A percentile compares a stretch with the other conserved stretches of the same genome.
These are phyloP conservation scores for Halcyon malimbica DNA, from an alignment of 2,113 vertebrate species.

Conservation along the genomic window DNA sequence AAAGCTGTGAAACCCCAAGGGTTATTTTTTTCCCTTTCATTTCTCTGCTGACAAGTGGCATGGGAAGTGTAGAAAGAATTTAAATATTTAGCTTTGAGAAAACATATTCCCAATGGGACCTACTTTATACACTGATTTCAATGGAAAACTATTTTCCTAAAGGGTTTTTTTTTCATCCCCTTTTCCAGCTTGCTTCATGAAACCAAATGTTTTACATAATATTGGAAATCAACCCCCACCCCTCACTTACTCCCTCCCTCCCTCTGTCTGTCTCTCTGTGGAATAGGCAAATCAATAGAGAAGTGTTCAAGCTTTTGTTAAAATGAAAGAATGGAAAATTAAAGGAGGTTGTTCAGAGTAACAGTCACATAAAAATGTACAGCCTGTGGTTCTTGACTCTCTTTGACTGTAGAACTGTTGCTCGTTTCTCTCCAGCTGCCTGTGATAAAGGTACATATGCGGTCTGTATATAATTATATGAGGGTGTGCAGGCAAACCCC, in stretches of 20 bases:
- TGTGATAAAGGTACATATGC: constrained; percentile 69
- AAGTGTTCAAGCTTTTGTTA: constrained; percentile 68
- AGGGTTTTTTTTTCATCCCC: constrained; percentile 25
- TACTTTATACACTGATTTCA: constrained; percentile 48
- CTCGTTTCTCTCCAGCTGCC: constrained; percentile 73
- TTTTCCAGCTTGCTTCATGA: constrained; percentile 55
- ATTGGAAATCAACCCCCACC: constrained; percentile 45
- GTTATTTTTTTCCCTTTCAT: constrained; percentile 69
- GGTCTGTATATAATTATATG: constrained; percentile 68
- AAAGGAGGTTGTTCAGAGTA: constrained; percentile 57
- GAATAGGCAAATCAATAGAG: constrained; percentile 59
- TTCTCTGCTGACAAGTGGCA: constrained; percentile 67
- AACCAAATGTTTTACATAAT: constrained; percentile 69
- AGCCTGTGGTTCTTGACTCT: constrained; percentile 66
- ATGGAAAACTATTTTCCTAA: constrained; percentile 35
- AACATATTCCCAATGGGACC: constrained; percentile 38
- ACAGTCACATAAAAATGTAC: constrained; percentile 58
- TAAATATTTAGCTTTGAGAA: constrained; percentile 62
- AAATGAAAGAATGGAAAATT: constrained; percentile 71
- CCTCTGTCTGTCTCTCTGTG: not conserved
- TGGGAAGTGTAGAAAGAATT: constrained; percentile 61
- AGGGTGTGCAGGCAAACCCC: constrained; percentile 51
- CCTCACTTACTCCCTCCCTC: not conserved
- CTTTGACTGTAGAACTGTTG: constrained; percentile 58
- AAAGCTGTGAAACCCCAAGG: constrained; percentile 68